These are phyloP conservation scores for Nothobranchius kuhntae DNA, from an alignment of 2,113 vertebrate genomes.

Conservation along the genomic window DNA sequence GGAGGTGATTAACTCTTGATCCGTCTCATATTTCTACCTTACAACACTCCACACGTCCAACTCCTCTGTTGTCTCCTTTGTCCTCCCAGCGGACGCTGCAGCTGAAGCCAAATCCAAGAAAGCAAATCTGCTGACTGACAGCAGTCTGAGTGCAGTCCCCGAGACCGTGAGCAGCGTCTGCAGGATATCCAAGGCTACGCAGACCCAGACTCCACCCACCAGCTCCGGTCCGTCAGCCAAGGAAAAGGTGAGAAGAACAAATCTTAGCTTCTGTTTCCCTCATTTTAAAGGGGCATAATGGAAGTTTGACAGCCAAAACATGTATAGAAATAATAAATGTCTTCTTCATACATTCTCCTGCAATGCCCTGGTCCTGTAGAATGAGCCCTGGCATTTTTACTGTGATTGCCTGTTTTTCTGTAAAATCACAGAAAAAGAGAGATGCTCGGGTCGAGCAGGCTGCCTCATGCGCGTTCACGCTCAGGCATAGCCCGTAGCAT, in stretches of 20 bases:
- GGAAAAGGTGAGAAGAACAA: slow-evolving; percentile 81
- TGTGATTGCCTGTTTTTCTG: no score
- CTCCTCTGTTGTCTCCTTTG: slow-evolving; percentile 7
- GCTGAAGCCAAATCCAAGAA: slow-evolving; percentile 54
- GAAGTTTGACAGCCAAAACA: no score
- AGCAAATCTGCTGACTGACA: slow-evolving; percentile 37
- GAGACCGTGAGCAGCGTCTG: slow-evolving; percentile 48
- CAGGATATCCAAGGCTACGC: slow-evolving; percentile 76
- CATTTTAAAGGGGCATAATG: no score
- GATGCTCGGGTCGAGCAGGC: no score
- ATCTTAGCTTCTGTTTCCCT: no score
- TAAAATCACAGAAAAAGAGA: no score
- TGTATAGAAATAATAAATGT: no score
- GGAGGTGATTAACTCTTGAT: slow-evolving; percentile 80
- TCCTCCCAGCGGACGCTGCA: slow-evolving; percentile 50
- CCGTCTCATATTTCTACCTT: slow-evolving; percentile 19
- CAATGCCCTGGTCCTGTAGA: no score
- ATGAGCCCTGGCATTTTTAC: no score
- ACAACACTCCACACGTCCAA: slow-evolving; percentile 8
- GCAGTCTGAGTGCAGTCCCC: slow-evolving; percentile 44
- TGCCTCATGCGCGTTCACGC: no score
- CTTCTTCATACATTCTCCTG: no score
- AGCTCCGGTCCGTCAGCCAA: slow-evolving; percentile 67
- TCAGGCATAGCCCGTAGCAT: no score
- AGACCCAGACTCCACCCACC: slow-evolving; percentile 75